Conservation (phyloP, 2,888 invertebrate genomes). For the Dysmachus trigonus region DNA sequence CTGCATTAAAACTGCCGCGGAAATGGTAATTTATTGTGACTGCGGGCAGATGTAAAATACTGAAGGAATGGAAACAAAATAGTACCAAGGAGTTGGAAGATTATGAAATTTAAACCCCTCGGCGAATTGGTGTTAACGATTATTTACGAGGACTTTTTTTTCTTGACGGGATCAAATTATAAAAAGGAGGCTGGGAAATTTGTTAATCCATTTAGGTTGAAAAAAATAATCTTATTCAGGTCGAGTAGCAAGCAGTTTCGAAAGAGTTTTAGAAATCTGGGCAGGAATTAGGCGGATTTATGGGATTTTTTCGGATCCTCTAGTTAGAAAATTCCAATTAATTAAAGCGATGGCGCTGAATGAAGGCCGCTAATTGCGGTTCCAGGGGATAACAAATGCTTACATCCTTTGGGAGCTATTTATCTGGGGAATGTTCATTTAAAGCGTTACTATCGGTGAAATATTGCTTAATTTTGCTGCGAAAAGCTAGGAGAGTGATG, state of each 20-base stretch:
- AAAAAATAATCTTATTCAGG: neutral
- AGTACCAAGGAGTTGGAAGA: neutral
- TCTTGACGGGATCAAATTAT: slow-evolving; percentile 18
- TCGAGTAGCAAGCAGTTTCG: neutral
- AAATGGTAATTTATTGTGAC: slow-evolving; percentile 26
- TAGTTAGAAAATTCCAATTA: neutral
- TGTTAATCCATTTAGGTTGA: slow-evolving; percentile 1
- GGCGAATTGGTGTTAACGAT: slow-evolving; percentile 25
- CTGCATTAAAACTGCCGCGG: neutral
- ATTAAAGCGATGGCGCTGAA: neutral
- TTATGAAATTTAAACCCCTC: slow-evolving; percentile 25
- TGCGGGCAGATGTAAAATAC: neutral
- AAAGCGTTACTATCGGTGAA: neutral
- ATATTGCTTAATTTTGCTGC: neutral
- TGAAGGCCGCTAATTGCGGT: neutral
- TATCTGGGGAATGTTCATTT: neutral
- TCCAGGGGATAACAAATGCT: slow-evolving; percentile 12
- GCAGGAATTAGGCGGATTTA: neutral
- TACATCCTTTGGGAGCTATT: neutral
- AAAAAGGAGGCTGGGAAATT: neutral
- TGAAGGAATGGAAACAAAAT: neutral
- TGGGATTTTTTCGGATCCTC: neutral
- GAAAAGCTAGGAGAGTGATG: neutral
- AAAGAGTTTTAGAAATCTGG: neutral
- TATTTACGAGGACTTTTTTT: slow-evolving; percentile 20